phyloP scores from a whole-genome alignment of 2,113 vertebrate species.

The Silurus asotus region DNA sequence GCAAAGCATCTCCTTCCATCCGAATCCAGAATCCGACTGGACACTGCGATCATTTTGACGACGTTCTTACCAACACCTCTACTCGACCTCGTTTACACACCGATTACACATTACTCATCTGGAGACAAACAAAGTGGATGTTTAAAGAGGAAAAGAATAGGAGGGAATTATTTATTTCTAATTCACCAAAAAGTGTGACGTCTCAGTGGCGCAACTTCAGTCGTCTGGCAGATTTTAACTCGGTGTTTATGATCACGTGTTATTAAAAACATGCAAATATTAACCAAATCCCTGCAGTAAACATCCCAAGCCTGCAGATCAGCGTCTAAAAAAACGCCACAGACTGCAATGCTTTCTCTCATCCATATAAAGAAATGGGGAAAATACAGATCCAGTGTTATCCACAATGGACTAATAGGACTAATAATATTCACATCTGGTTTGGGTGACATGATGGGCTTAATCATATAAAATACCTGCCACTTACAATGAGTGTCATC shows the following conservation, averaged over 20 bases:
- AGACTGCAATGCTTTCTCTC: neutral
- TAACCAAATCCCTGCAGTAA: conserved; percentile 33
- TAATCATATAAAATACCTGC: neutral
- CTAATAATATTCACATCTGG: neutral
- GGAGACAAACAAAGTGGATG: neutral
- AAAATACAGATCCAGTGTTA: neutral
- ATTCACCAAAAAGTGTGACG: conserved; percentile 12
- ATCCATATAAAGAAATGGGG: neutral
- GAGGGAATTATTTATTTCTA: neutral
- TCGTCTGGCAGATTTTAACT: neutral
- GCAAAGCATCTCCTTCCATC: conserved; percentile 48
- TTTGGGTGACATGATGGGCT: neutral
- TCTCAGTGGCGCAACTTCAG: neutral
- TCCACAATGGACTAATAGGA: neutral
- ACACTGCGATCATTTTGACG: neutral
- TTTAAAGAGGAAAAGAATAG: neutral
- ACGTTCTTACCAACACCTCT: neutral
- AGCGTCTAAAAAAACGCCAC: neutral
- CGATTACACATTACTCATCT: neutral
- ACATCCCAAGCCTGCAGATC: neutral
- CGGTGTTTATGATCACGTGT: neutral
- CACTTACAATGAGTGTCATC: conserved; percentile 2
- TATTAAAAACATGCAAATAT: neutral
- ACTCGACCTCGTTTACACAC: neutral
- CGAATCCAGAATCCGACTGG: neutral